A percentile compares a stretch with the other conserved stretches of the same genome.
These are phyloP conservation scores for Protaetia brevitarsis DNA, from an alignment of 1,140 invertebrate genomes.

Conservation along the genomic window DNA sequence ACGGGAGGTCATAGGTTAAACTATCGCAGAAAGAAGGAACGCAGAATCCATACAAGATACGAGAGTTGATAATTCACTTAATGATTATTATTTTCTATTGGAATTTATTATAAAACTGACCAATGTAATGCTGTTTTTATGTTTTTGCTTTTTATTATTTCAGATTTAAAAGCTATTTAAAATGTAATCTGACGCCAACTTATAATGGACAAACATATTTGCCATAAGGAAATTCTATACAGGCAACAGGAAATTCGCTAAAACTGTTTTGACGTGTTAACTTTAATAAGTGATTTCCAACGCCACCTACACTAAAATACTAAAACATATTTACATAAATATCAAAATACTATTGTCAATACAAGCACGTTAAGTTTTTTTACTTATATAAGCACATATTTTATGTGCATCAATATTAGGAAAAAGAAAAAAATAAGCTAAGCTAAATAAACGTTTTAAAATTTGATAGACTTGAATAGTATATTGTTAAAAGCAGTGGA, in stretches of 20 bases:
- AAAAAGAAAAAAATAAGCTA: too few species aligned
- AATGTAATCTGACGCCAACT: background rate
- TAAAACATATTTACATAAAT: too few species aligned
- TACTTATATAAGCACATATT: too few species aligned
- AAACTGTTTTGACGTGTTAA: background rate
- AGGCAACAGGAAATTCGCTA: background rate
- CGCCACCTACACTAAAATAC: too few species aligned
- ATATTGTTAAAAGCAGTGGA: background rate
- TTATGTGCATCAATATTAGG: too few species aligned
- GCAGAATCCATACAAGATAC: conserved; percentile 16
- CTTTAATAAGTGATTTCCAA: too few species aligned
- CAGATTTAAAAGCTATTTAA: conserved; percentile 7
- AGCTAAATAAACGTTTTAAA: too few species aligned
- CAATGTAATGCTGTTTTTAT: background rate
- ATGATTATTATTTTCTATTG: too few species aligned
- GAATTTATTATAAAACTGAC: background rate
- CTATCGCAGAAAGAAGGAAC: conserved; percentile 23
- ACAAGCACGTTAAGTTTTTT: too few species aligned
- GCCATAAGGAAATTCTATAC: conserved; percentile 3
- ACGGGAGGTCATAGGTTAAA: conserved; percentile 41
- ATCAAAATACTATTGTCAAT: too few species aligned
- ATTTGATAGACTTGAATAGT: background rate
- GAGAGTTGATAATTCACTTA: background rate
- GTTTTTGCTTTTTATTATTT: too few species aligned
- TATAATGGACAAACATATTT: background rate